Conservation (phyloP, 2,888 invertebrate genomes). For the Eupithecia vulgata region DNA sequence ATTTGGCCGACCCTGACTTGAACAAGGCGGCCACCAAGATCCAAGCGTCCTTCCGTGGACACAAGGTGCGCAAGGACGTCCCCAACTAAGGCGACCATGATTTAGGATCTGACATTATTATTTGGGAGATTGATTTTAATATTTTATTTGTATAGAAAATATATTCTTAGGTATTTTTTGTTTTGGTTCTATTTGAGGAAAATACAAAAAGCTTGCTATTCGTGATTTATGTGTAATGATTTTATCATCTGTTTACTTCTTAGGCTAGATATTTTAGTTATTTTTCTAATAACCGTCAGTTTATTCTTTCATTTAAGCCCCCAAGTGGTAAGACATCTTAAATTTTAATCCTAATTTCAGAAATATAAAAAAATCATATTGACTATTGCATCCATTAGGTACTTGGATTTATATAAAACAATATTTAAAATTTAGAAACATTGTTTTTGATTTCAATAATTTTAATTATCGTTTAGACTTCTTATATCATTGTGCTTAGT, state of each 20-base stretch:
- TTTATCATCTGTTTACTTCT: not conserved
- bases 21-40: slow-evolving; percentile 96
- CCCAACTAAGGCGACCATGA: slow-evolving; percentile 70
- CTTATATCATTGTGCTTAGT: not conserved
- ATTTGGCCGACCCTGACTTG: slow-evolving; percentile 93
- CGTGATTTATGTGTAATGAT: not conserved
- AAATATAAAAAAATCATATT: not conserved
- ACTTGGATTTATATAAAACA: not conserved
- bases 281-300: not conserved
- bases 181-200: not conserved
- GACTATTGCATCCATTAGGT: not conserved
- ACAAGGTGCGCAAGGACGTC: slow-evolving; percentile 92
- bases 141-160: too few relatives aligned
- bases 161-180: not conserved
- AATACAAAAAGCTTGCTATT: not conserved
- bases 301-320: not conserved
- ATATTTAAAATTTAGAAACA: not conserved
- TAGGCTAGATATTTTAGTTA: not conserved
- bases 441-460: not conserved
- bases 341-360: not conserved
- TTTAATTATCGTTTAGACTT: not conserved
- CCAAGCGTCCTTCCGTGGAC: slow-evolving; percentile 95
- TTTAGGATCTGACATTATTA: slow-evolving; percentile 52
- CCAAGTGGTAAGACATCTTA: not conserved
- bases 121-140: slow-evolving; percentile 35